Evolutionary conservation across 1,140 invertebrate genomes (phyloP), one percentile per base, ranked within the genome.

Genomic region (Anoplophora glabripennis): DNA sequence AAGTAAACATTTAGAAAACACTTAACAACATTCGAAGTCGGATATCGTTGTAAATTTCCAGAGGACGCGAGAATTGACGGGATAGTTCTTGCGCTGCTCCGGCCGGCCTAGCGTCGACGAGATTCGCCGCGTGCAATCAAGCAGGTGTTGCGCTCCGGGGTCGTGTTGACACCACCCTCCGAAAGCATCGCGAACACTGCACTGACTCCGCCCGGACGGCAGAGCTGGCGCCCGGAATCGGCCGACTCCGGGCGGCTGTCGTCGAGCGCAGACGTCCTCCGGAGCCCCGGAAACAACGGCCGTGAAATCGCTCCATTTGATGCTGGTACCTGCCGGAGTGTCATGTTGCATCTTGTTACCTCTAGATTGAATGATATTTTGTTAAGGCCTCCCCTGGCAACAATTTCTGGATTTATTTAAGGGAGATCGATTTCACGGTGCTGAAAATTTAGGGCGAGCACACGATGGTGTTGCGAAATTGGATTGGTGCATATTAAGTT

Each of bases 141-240:
- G 21, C 21, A 28, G 33, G 21, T 14, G 12, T 34, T 34, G 15
- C 21, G 28, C 17, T 21, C 55, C 38, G 46, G 48, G 56, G 42
- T 47, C 49, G 42, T 40, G 41, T 12, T 46, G 57, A 58, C 49
- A 57, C 48, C 61, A 65, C 60, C 67, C 62, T 47, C 57, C 17
- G 62, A 58, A 57, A 54, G 46, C 61, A 59, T 65, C 55, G 52
- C 62, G 63, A 65, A 55, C 63, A 58, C 63, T 44, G 57, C 38
- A 67, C 55, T 64, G 67, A 63, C 69, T 71, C 69, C 69, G 64
- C 69, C 69, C 69, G 69, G 69, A 69, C 63, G 41, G 44, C 42
- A 48, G 63, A 61, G 52, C 65, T 57, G 45, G 48, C 40, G 35
- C 35, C 60, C 66, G 63, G 54, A 63, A 28, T 47, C 14, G 12